Conservation (phyloP, 2,113 vertebrate species). For the Platanista minor region DNA sequence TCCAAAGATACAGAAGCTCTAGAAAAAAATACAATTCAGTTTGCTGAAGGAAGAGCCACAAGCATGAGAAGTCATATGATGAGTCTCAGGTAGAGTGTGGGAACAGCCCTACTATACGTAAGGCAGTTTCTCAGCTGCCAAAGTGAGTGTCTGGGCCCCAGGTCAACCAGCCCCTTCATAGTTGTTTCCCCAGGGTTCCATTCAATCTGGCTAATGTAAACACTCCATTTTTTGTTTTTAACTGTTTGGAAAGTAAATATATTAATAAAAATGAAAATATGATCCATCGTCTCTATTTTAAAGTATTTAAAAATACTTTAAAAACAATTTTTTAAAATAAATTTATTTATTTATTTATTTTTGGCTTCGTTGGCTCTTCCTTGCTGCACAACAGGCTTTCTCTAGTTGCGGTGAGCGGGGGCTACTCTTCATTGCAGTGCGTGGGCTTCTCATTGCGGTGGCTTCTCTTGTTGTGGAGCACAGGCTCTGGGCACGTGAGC, state of each 20-base stretch:
- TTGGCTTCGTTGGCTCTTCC: too few species aligned
- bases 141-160: not conserved
- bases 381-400: too few species aligned
- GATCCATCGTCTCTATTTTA: not conserved
- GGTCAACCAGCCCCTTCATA: not conserved
- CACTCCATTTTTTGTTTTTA: not conserved
- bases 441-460: too few species aligned
- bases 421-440: too few species aligned
- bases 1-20: not conserved
- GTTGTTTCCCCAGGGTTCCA: not conserved
- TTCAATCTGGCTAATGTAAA: not conserved
- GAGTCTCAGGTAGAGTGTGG: not conserved
- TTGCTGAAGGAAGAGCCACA: not conserved
- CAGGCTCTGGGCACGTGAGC: too few species aligned
- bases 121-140: not conserved
- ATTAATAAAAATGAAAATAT: not conserved
- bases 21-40: not conserved
- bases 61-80: not conserved
- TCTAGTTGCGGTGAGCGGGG: too few species aligned
- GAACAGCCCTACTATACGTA: not conserved
- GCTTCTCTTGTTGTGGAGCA: too few species aligned
- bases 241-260: not conserved
- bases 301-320: not conserved
- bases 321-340: too few species aligned
- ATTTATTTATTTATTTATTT: too few species aligned